Base-by-base conservation (phyloP, 2,888 invertebrate species). In the Andrena trimmerana region DNA sequence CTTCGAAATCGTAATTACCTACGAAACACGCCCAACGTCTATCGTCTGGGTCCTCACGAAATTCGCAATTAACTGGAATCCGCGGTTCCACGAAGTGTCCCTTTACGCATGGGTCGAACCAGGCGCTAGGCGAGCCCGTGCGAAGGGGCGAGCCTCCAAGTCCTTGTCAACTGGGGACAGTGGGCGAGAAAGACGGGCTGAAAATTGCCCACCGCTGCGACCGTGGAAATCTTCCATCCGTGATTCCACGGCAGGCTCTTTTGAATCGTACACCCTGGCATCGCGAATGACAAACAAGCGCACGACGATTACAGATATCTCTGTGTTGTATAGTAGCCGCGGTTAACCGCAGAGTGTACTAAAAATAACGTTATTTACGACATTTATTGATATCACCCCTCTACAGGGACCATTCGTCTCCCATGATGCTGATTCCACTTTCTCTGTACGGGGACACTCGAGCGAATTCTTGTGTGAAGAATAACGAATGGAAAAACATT, bases 331-430 rank as follows among this genome's bases (percentile, higher is more conserved):
- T 71, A 77, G 82, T 86, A 81, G 78, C 74, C 76, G 73, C 79
- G 72, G 78, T 84, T 80, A 80, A 79, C 27, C 80, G 81, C 85
- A 36, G 72, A 31, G 29, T 54, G 57, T 78, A 88, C 88, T 88
- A 88, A 88, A 88, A 88, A 88, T 88, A 88, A 86, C 88, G 62
- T 88, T 42, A 88, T 88, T 88, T 88, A 88, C 88, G 69, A 88
- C 81, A 78, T 68, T 71, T 81, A 86, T 81, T 83, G 88, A 88
- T 88, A 88, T 83, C 87, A 67, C 68, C 83, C 79, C 76, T 36
- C 42, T 50, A 36, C 33, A 7, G 59, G 2, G 7, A 33, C 60
- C 50, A 66, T 13, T 42, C 24, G 27, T 20, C 36, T 29, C 54
- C 6, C 4, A 27, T 10, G 8, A 4, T 50, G n/a, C 10, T 33